phyloP scores from a whole-genome alignment of 2,888 invertebrate genomes.

The Mantis religiosa region DNA sequence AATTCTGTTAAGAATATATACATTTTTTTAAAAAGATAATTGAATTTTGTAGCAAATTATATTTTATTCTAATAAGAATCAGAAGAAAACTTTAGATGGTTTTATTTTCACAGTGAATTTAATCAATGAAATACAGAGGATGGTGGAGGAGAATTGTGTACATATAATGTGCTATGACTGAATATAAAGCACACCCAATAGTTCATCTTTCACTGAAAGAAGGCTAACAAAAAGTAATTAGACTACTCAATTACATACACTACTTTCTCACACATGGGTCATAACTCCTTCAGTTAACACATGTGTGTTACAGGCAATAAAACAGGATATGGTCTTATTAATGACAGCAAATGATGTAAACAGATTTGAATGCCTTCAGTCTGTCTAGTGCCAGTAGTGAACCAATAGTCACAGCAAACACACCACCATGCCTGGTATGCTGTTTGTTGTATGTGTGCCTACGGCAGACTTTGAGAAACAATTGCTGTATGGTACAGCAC shows the following conservation, averaged over 20 bases:
- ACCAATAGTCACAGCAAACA: not conserved
- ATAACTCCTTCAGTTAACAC: not conserved
- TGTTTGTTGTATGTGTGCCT: slow-evolving; percentile 66
- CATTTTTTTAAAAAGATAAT: too few relatives aligned
- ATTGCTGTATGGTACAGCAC: slow-evolving; percentile 47
- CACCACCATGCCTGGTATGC: slow-evolving; percentile 36
- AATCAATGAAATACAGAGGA: too few relatives aligned
- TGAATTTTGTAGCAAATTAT: too few relatives aligned
- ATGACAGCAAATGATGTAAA: not conserved
- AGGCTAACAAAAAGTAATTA: not conserved
- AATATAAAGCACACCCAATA: not conserved
- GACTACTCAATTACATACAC: not conserved
- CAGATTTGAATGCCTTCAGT: not conserved
- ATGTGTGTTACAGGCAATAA: not conserved
- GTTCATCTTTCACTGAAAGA: not conserved
- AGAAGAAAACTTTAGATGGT: too few relatives aligned
- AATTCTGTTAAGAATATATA: too few relatives aligned
- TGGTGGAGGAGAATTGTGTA: too few relatives aligned
- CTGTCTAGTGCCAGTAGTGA: not conserved
- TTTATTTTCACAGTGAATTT: too few relatives aligned
- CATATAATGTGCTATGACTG: not conserved
- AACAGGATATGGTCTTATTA: not conserved
- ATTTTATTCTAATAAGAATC: too few relatives aligned
- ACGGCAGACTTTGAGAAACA: slow-evolving; percentile 64
- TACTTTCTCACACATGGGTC: not conserved